Evolutionary conservation across 2,113 vertebrate genomes (phyloP), one percentile per base, ranked within the genome.

Genomic region (Bambusicola thoracicus): DNA sequence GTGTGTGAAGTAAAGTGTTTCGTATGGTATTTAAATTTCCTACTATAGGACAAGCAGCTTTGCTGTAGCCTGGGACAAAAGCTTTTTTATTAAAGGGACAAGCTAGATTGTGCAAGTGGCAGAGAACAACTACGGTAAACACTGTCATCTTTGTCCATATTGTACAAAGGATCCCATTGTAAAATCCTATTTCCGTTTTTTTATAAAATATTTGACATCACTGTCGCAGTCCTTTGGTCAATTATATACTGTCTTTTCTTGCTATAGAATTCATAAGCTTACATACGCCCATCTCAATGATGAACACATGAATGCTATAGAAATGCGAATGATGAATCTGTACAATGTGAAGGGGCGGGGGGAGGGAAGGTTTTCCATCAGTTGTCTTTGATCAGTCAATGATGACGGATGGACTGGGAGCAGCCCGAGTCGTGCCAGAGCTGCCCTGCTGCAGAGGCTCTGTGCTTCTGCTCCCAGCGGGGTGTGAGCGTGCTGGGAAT

Each of bases 91-190:
- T 59, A 56, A 89, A 89, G 40, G 78, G 62, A 94, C 87, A 92
- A 95, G 70, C 91, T 85, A 83, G 78, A 94, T 85, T 91, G 94
- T 94, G 75, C 87, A 70, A 95, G 84, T 95, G 78, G 75, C 10
- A 6, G 79, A 95, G 87, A 87, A 85, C 78, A 46, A 93, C 81
- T 49, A 62, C 0, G 17, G 55, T 95, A 92, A 95, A 96, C 94
- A 94, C 92, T 96, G 81, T 96, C 92, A 95, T 96, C 95, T 96
- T 96, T 96, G 96, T 96, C 89, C n/a, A 3, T 66, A 56, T 77
- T 80, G 85, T 65, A 96, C 96, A 96, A 96, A 92, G 88, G 75
- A 59, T 80, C n/a, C 49, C 84, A 80, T 96, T 96, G 95, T 96
- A 43, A 88, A 43, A 46, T 67, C 72, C 67, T 51, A 83, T 30